Base-by-base conservation (phyloP, 1,140 invertebrate genomes). In the Elymnias hypermnestra region DNA sequence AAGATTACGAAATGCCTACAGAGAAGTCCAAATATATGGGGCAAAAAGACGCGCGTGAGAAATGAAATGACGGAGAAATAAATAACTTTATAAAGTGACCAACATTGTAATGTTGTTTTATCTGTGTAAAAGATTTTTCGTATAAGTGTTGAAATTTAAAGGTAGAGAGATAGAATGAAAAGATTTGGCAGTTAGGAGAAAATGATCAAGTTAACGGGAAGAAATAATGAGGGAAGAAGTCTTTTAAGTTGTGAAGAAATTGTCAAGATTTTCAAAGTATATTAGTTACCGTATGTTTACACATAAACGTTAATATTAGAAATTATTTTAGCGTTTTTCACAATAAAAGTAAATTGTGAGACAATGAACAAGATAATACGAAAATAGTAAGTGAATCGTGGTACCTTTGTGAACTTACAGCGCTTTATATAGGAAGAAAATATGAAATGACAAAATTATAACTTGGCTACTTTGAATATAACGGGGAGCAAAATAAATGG, bases 131-230 rank as follows among this genome's bases (percentile, higher is more conserved):
- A 39, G 3, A 47, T 60, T 58, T 42, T 56, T 55, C 66, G 64
- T 72, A 53, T 40, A 29, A 57, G 68, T 67, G 68, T 75, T 55
- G 41, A 48, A 53, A 45, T 58, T 61, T 53, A 60, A 52, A 53
- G 60, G 60, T 67, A 75, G 43, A 50, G 43, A 61, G 55, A 68
- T 10, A 69, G 55, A 64, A 69, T 70, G 62, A 62, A 60, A 74
- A 70, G 57, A 53, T 53, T 68, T 43, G 49, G 64, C 61, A 41
- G 77, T 77, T 75, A 67, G 62, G 72, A 79, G 22, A 69, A 57
- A 50, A 72, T 72, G 68, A 69, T 51, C 18, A 62, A 62, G 66
- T 68, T 61, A 58, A 33, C 50, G 26, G 56, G 69, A 58, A 58
- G 42, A 61, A 63, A 61, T 69, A 63, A 65, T 62, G 54, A 56